Conservation (phyloP, 2,797 vertebrate species). For the Neomorphus geoffroyi region DNA sequence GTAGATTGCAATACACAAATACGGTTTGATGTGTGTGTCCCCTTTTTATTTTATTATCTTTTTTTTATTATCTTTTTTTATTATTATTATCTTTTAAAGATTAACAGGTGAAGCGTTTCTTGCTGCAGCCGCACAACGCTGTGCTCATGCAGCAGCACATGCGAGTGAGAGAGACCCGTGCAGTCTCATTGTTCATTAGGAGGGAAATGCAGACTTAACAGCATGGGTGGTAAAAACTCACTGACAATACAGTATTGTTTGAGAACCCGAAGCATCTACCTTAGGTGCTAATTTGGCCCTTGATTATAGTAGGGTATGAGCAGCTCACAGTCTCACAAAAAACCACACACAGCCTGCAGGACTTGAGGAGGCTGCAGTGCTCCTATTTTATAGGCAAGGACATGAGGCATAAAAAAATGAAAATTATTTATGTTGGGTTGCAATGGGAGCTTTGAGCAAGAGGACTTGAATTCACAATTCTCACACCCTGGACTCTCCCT, state of each 20-base stretch:
- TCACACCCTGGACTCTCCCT: not conserved
- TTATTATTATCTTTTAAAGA: not conserved
- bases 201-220: not conserved
- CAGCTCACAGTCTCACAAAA: not conserved
- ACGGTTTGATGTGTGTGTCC: accelerated
- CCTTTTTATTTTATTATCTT: no score
- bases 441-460: not conserved
- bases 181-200: not conserved
- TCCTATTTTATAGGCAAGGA: not conserved
- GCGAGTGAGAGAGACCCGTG: not conserved
- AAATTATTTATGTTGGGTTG: not conserved
- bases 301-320: not conserved
- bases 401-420: not conserved
- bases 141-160: not conserved
- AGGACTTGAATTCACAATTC: not conserved
- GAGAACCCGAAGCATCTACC: not conserved
- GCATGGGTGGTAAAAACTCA: not conserved
- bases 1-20: not conserved
- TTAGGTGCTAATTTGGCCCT: not conserved
- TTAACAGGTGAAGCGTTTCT: not conserved
- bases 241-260: not conserved
- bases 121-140: not conserved
- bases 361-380: not conserved
- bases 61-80: not conserved
- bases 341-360: not conserved